These are phyloP conservation scores for Antigone vipio DNA, from an alignment of 2,113 vertebrate species.

Conservation along the genomic window DNA sequence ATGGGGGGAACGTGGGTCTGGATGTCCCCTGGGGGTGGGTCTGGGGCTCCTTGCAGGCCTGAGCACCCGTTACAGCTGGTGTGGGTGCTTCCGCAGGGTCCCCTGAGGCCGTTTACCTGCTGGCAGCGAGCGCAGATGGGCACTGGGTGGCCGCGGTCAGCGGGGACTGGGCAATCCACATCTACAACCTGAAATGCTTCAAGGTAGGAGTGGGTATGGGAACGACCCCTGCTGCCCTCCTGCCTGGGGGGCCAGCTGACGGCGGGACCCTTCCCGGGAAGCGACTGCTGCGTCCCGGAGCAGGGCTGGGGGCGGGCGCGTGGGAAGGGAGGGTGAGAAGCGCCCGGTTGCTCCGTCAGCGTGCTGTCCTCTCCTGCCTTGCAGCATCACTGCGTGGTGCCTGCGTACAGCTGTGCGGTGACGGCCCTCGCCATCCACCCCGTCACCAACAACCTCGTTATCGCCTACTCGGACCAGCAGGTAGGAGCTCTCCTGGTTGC, in stretches of 20 bases:
- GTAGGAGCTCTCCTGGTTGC: conserved; percentile 43
- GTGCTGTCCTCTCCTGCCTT: neutral
- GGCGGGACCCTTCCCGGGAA: neutral
- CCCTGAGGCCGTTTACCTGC: conserved; percentile 78
- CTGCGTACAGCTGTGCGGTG: conserved; percentile 83
- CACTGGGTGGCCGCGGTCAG: conserved; percentile 84
- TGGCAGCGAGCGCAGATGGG: conserved; percentile 82
- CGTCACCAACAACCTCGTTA: conserved; percentile 80
- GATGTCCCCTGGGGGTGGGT: neutral
- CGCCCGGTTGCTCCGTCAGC: fast-evolving
- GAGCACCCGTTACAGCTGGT: fast-evolving
- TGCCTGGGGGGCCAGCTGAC: fast-evolving
- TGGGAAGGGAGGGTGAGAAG: neutral
- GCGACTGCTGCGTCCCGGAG: fast-evolving
- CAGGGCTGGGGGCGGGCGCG: neutral
- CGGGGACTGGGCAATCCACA: conserved; percentile 75
- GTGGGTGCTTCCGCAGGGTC: conserved; percentile 65
- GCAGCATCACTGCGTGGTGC: conserved; percentile 86
- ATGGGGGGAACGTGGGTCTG: fast-evolving
- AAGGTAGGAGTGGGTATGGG: conserved; percentile 75
- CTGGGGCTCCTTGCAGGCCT: neutral
- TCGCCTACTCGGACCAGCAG: conserved; percentile 90
- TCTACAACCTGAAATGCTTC: conserved; percentile 80
- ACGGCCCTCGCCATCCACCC: conserved; percentile 88
- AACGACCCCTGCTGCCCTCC: neutral